Base-by-base conservation (phyloP, 2,888 invertebrate genomes). In the Rotaria sp. region DNA sequence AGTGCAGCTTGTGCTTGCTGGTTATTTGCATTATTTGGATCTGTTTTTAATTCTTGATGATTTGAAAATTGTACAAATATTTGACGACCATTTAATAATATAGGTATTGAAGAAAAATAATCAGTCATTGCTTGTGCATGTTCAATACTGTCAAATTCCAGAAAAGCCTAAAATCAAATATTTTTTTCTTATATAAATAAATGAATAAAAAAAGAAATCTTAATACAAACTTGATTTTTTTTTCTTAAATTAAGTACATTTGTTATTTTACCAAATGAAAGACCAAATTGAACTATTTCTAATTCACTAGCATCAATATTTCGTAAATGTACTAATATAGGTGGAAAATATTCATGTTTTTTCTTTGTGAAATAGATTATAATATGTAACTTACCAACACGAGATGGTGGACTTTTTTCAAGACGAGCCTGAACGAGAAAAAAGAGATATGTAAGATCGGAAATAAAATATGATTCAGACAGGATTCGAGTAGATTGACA, bases 1-100 rank as follows among this genome's bases (percentile, higher is more conserved):
- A 87, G 35, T 18, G 87, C 87, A 13, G 85, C 85, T 57, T 84
- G 85, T 45, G 87, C 85, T 52, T 84, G 85, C 35, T 87, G 87
- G 55, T 87, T 87, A 30, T 87, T 87, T 57, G 85, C 85, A 52
- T 87, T 87, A 13, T 80, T 55, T 74, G 85, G 96, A 92, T 98
- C 98, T 89, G 97, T 98, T 92, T 98, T 99, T 90, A 99, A 94
- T 92, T 98, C 96, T 90, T 96, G 96, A 89, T 93, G 93, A 92
- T 97, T 98, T 90, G 97, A 97, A 93, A 95, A 98, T 93, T 99
- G 99, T 88, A 97, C 96, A 92, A 97, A 98, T 89, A 99, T 96
- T 88, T 96, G 96, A 90, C 97, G 94, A 88, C 97, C 97, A 87
- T 97, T 94, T 89, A 98, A 93, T 92, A 96, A 95, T 84, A 96